phyloP scores from a whole-genome alignment of 2,113 vertebrate species.

The Micromys minutus region DNA sequence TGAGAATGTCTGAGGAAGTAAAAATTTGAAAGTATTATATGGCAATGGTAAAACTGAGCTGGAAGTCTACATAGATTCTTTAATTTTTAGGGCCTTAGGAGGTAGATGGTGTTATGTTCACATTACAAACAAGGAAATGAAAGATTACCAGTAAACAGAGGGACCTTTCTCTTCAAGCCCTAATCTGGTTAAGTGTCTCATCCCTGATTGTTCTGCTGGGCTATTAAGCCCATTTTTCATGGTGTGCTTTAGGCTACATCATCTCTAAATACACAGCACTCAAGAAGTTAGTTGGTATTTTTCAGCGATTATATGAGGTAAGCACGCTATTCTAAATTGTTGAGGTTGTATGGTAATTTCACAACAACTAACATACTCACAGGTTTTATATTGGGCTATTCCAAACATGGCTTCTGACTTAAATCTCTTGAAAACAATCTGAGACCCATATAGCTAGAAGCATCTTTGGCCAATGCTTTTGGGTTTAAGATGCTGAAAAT shows the following conservation, averaged over 20 bases:
- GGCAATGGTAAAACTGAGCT: not conserved
- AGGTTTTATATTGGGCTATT: conserved; percentile 44
- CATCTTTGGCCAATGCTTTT: not conserved
- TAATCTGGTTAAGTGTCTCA: not conserved
- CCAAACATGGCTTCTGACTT: not conserved
- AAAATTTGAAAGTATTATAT: not conserved
- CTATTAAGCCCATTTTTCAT: not conserved
- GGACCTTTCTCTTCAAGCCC: not conserved
- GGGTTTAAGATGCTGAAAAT: conserved; percentile 10
- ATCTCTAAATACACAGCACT: not conserved
- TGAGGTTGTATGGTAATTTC: not conserved
- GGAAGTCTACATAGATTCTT: not conserved
- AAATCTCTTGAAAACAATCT: not conserved
- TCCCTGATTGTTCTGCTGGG: not conserved
- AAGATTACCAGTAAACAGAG: not conserved
- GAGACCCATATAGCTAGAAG: not conserved
- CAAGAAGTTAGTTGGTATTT: not conserved
- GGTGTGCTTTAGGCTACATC: not conserved
- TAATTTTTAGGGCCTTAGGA: not conserved
- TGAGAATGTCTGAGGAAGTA: not conserved
- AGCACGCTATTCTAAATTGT: conserved; percentile 15
- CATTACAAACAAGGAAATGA: not conserved
- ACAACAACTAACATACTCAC: not conserved
- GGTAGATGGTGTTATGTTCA: not conserved
- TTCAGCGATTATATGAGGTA: not conserved